Conservation (phyloP, 2,888 invertebrate species). For the Rhamnusium bicolor region DNA sequence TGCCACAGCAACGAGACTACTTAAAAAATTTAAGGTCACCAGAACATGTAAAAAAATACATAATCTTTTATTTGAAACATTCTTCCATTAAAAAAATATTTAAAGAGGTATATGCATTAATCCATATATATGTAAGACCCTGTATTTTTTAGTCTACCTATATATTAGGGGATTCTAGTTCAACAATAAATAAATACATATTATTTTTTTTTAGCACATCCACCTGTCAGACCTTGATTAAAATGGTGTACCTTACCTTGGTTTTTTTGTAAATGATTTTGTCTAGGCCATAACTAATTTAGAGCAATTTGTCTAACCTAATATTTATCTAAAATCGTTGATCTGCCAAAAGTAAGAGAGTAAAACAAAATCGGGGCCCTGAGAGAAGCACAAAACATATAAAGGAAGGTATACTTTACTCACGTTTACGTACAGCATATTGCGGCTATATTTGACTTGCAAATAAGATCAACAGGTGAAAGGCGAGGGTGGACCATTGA, state of each 20-base stretch:
- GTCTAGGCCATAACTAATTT: background rate
- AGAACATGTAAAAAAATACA: too few relatives aligned
- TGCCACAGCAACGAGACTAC: too few relatives aligned
- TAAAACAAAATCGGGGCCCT: conserved; percentile 8
- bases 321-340: conserved; percentile 11
- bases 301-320: conserved; percentile 9
- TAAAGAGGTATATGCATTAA: too few relatives aligned
- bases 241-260: background rate
- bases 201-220: background rate
- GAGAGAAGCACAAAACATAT: background rate
- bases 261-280: background rate
- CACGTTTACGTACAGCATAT: conserved; percentile 53
- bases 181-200: background rate
- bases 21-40: too few relatives aligned
- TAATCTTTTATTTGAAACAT: too few relatives aligned
- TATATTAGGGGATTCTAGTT: background rate
- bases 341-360: conserved; percentile 2
- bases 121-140: too few relatives aligned
- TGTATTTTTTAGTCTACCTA: background rate
- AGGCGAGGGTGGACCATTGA: conserved; percentile 64
- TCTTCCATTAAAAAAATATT: too few relatives aligned
- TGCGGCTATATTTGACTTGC: conserved; percentile 61
- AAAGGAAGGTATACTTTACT: conserved; percentile 40
- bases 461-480: conserved; percentile 66
- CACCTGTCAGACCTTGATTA: conserved; percentile 4